Base-by-base conservation (phyloP, 2,888 invertebrate genomes). In the Hirtodrosophila histrioides region DNA sequence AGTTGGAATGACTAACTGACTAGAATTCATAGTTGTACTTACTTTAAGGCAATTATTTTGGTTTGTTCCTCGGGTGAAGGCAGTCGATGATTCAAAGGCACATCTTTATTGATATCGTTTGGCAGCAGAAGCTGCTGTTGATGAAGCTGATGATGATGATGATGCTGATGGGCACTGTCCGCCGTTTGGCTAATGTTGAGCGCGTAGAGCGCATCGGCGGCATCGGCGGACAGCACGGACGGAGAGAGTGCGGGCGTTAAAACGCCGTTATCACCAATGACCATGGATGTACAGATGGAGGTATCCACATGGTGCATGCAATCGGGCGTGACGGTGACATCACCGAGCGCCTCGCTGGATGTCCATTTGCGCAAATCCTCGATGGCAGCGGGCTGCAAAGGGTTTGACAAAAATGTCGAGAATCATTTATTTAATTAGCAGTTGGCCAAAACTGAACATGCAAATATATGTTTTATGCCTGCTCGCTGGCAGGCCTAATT, bases 51-150 rank as follows among this genome's bases (percentile, higher is more conserved):
- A 90, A 96, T 94, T 83, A 95, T 94, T 91, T 95, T 94, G 76
- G 96, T 93, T 92, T 96, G 96, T 92, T 97, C 97, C 91, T 96
- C 96, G 36, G 97, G 97, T 75, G 97, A 96, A 46, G 97, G 97
- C 88, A 97, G 93, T 91, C 96, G 94, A 92, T 97, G 96, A 92
- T 97, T 96, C 82, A 96, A 94, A 78, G 94, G 95, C 90, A 93
- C 92, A 78, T 92, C 90, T 90, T 91, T 91, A 86, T 90, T 91
- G 82, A 91, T 90, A 83, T 91, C 91, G 80, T 90, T 91, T 78
- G 91, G 88, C 78, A 91, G 78, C 66, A 89, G 84, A 60, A 89
- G 86, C 44, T 81, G 85, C 35, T 60, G 62, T 33, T 81, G 77
- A 5, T 77, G 76, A 10, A 5, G 27, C 27, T 63, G 80, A 37